A percentile compares a stretch with the other conserved stretches of the same genome.
These are phyloP conservation scores for Ophioninae sp. DNA, from an alignment of 2,888 invertebrate species.

Conservation along the genomic window DNA sequence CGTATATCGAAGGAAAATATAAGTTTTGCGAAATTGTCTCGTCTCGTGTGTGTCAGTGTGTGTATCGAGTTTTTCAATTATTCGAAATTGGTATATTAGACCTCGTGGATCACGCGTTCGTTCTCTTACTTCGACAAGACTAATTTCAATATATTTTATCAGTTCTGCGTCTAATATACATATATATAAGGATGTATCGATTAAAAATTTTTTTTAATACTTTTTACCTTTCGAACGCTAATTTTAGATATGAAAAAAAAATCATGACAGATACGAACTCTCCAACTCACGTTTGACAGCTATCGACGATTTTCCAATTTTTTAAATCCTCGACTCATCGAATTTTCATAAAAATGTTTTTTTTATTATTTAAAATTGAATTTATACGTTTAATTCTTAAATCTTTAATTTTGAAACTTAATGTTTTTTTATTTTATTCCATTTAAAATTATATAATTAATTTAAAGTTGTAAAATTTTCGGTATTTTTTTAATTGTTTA, in stretches of 20 bases:
- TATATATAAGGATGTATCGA: constrained; percentile 48
- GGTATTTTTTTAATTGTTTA: neutral
- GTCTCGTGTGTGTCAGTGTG: neutral
- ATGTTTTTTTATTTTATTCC: too few relatives aligned
- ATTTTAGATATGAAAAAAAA: neutral
- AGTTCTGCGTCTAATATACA: constrained; percentile 68
- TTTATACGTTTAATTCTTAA: too few relatives aligned
- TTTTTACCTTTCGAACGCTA: neutral
- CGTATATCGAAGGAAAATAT: constrained; percentile 8
- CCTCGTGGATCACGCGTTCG: constrained; percentile 48
- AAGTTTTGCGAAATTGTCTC: constrained; percentile 23
- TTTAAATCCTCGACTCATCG: neutral
- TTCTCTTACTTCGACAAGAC: constrained; percentile 56
- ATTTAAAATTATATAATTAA: too few relatives aligned
- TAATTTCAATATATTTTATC: constrained; percentile 66
- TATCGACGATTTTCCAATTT: neutral
- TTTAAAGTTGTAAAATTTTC: too few relatives aligned
- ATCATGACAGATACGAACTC: neutral
- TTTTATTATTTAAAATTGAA: neutral
- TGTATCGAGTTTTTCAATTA: neutral
- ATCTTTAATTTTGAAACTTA: too few relatives aligned
- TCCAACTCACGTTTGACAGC: neutral
- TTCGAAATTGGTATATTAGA: constrained; percentile 38
- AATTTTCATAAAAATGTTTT: neutral
- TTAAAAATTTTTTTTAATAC: constrained; percentile 11